These are phyloP conservation scores for Perognathus longimembris DNA, from an alignment of 2,113 vertebrate species.

Conservation along the genomic window DNA sequence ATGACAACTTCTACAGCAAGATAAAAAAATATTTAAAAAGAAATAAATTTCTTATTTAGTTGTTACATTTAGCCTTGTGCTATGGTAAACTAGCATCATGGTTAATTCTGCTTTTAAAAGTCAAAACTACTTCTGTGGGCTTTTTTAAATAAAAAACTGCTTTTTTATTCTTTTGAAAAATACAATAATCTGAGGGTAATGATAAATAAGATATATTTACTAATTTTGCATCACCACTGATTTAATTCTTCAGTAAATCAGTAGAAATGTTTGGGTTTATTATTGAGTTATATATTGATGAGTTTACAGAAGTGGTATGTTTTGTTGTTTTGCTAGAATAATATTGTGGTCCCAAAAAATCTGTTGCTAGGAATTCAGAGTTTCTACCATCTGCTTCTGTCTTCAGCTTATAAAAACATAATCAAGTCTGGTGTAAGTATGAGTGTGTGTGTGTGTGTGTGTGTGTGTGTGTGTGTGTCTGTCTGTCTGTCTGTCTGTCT, in stretches of 20 bases:
- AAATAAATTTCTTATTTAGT: conserved; percentile 31
- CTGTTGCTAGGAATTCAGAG: conserved; percentile 70
- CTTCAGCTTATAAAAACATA: conserved; percentile 69
- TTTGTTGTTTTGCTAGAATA: conserved; percentile 73
- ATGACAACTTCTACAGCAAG: too few relatives aligned
- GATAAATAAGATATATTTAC: conserved; percentile 33
- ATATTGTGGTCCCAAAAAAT: conserved; percentile 73
- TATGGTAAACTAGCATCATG: background rate
- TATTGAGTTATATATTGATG: conserved; percentile 68
- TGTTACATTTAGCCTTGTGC: background rate
- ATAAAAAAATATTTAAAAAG: background rate
- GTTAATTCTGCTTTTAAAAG: background rate
- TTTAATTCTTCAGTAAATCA: conserved; percentile 56
- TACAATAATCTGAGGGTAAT: background rate
- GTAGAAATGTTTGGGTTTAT: conserved; percentile 62
- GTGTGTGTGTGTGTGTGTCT: background rate
- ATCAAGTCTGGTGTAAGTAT: background rate
- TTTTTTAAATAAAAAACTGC: background rate
- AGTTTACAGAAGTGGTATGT: conserved; percentile 58
- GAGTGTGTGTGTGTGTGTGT: background rate
- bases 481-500: background rate
- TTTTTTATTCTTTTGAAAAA: conserved; percentile 49
- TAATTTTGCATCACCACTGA: conserved; percentile 30
- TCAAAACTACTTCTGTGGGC: background rate
- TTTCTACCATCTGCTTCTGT: conserved; percentile 75